Evolutionary conservation across 2,113 vertebrate genomes (phyloP).

Genomic region (Diphyllodes magnificus): DNA sequence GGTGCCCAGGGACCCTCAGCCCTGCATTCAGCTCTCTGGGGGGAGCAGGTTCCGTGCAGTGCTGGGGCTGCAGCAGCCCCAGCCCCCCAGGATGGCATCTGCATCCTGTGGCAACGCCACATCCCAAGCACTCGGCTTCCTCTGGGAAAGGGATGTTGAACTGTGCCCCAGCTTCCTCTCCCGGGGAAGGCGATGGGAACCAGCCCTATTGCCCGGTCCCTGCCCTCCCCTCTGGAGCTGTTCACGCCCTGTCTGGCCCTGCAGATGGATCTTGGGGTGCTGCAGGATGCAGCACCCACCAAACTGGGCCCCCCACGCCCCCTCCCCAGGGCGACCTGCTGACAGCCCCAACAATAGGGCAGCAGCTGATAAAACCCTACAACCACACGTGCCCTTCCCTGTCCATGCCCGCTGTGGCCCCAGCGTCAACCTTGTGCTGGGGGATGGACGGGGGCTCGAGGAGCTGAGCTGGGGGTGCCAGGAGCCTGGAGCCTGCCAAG

Average conservation of each 20-base stretch:
- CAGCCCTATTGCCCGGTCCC: neutral
- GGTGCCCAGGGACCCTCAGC: neutral
- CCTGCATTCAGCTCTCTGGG: accelerated
- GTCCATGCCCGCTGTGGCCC: accelerated
- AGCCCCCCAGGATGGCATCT: neutral
- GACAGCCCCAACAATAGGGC: neutral
- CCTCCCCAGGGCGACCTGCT: neutral
- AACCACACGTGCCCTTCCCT: neutral
- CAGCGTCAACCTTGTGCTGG: neutral
- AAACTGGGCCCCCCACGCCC: accelerated
- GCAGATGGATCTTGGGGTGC: neutral
- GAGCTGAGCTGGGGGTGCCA: neutral
- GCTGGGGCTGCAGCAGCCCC: neutral
- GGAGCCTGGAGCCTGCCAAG: neutral
- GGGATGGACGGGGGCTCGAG: neutral
- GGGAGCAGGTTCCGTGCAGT: accelerated
- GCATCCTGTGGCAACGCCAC: neutral
- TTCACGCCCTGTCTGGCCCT: neutral
- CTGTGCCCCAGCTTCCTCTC: neutral
- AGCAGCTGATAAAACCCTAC: neutral
- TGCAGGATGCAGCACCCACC: neutral
- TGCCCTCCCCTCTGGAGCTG: neutral
- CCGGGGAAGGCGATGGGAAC: neutral
- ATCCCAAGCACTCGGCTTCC: accelerated
- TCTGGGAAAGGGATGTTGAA: neutral